Conservation (phyloP, 2,888 invertebrate genomes). For the Cybosia mesomella region DNA sequence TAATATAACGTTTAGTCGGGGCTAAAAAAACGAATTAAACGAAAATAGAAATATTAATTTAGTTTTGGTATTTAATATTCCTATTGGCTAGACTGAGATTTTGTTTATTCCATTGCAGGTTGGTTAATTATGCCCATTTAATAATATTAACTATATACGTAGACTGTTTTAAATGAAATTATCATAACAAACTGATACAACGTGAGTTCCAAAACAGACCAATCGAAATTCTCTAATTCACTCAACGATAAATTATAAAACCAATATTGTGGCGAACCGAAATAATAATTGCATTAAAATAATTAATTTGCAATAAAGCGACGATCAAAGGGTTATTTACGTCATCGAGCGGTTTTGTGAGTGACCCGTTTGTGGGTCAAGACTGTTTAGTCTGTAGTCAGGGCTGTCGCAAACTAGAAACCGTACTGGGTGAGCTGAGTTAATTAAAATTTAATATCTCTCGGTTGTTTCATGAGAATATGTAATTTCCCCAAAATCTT, state of each 20-base stretch:
- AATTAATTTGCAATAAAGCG: conserved; percentile 41
- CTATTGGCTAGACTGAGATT: too few species aligned
- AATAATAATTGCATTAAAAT: conserved; percentile 39
- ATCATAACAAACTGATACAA: background rate
- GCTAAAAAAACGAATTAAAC: too few species aligned
- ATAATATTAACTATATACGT: too few species aligned
- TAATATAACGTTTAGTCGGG: too few species aligned
- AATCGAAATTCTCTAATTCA: conserved; percentile 5
- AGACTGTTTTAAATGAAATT: too few species aligned
- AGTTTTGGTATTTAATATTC: too few species aligned
- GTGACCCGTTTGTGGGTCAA: conserved; percentile 50
- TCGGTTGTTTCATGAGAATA: too few species aligned
- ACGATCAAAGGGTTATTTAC: conserved; percentile 47
- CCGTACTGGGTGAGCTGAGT: background rate
- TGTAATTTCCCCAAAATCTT: too few species aligned
- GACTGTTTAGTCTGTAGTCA: conserved; percentile 30
- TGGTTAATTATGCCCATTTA: too few species aligned
- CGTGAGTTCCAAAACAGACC: conserved; percentile 6
- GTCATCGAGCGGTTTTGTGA: conserved; percentile 44
- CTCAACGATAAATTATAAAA: conserved; percentile 18
- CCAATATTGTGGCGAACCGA: conserved; percentile 37
- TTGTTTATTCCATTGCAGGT: too few species aligned
- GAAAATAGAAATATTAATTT: too few species aligned
- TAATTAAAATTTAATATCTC: too few species aligned
- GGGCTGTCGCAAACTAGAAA: conserved; percentile 30